Evolutionary conservation across 2,797 vertebrate genomes (phyloP), one percentile per base, ranked within the genome.

Genomic region (Nyctalus aviator): DNA sequence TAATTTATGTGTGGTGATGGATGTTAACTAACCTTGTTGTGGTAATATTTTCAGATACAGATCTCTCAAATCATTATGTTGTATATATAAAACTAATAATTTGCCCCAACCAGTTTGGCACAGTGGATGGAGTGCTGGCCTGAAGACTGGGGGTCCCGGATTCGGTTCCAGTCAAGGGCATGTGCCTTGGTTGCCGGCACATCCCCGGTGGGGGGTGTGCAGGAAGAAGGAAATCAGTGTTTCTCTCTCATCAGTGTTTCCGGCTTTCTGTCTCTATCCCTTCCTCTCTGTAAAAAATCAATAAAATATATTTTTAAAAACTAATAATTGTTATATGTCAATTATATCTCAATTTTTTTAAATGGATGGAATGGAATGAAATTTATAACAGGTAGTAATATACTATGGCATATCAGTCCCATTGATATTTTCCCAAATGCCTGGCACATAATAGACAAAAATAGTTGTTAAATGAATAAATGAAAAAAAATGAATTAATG

Each of bases 281-380:
- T 20, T 21, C 18, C 53, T 55, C 53, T 55, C 20, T 55, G 53
- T 18, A 50, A 50, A 55, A 55, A 55, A 55, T 20, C 20, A 55
- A 55, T 55, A 6, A 50, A 50, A 50, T 50, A 50, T 50, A 50
- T 50, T 50, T 50, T 6, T 1, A 50, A 72, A 71, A 90, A 69
- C 48, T 44, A 89, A 59, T 59, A 59, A 59, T 59, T 59, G 57
- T 59, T 59, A 59, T 59, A 59, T 59, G 57, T 59, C 57, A 59
- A 59, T 59, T 59, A 59, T 27, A 59, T 27, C 4, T 27, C 57
- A 59, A 5, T 25, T 59, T 57, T 57, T 25, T 44, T 44, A 11
- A 59, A 59, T 59, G 5, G 57, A 59, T 59, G 57, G 91, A 95
- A 89, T 64, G 30, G 15, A 78, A 96, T 72, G 62, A 30, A 41